These are phyloP conservation scores for Dasysyrphus albostriatus DNA, from an alignment of 2,888 invertebrate species.

Conservation along the genomic window DNA sequence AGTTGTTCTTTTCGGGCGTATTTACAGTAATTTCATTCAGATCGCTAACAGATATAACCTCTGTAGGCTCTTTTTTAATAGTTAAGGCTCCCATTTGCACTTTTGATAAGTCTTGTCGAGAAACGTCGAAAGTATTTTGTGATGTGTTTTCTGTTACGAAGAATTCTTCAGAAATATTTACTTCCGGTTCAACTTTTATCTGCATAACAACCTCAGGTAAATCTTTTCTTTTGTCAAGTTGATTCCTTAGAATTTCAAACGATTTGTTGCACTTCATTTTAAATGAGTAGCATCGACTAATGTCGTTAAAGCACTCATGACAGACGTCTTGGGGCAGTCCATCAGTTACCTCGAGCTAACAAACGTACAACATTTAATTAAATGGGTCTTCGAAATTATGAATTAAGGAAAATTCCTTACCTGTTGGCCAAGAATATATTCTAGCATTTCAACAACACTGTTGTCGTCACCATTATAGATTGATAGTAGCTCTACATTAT, in stretches of 20 bases:
- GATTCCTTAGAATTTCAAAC: background rate
- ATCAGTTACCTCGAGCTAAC: background rate
- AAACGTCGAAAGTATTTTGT: background rate
- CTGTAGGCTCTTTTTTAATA: background rate
- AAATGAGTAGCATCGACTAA: constrained; percentile 7
- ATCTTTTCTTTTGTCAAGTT: background rate
- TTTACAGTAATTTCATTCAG: background rate
- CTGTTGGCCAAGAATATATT: constrained; percentile 7
- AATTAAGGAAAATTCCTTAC: background rate
- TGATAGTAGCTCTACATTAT: background rate
- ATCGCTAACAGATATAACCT: background rate
- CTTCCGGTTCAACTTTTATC: constrained; percentile 5
- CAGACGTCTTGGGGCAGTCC: background rate
- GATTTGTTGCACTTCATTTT: constrained; percentile 14
- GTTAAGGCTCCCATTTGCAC: background rate
- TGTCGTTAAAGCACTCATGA: background rate
- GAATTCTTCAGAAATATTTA: background rate
- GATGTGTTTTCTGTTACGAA: too few species aligned
- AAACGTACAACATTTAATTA: background rate
- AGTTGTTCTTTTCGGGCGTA: background rate
- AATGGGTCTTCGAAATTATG: too few species aligned
- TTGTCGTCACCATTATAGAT: constrained; percentile 8
- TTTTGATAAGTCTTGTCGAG: background rate
- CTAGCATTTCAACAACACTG: constrained; percentile 8
- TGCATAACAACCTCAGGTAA: background rate